Evolutionary conservation across 2,888 invertebrate genomes (phyloP).

Genomic region (Papilio elwesi): DNA sequence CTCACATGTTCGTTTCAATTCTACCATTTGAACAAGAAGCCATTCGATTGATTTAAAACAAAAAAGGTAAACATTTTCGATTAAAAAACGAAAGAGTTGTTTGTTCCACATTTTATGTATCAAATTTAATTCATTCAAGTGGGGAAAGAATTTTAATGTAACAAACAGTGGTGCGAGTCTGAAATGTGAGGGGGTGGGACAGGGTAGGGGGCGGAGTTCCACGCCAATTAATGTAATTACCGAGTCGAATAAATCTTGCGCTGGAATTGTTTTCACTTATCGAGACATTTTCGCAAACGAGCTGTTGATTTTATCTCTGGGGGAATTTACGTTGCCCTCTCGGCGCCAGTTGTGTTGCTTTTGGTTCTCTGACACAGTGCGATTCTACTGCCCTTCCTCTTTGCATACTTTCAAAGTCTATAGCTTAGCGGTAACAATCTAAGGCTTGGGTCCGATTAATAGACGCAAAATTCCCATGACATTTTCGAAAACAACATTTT

Average conservation of each 20-base stretch:
- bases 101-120: background rate
- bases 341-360: background rate
- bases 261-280: constrained; percentile 38
- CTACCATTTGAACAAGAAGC: no score
- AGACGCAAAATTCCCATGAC: background rate
- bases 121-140: constrained; percentile 4
- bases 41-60: no score
- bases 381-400: background rate
- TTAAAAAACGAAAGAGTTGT: background rate
- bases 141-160: constrained; percentile 8
- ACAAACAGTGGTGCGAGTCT: constrained; percentile 1
- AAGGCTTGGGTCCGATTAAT: background rate
- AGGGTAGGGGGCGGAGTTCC: background rate
- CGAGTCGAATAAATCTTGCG: constrained; percentile 27
- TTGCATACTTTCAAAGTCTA: background rate
- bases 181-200: background rate
- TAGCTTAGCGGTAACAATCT: background rate
- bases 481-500: no score
- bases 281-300: constrained; percentile 37
- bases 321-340: constrained; percentile 8
- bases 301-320: constrained; percentile 28
- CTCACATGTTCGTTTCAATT: no score
- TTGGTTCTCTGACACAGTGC: background rate
- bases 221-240: constrained; percentile 37
- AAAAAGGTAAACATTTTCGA: no score